phyloP scores from a whole-genome alignment of 2,113 vertebrate species.

The Catharus minimus region DNA sequence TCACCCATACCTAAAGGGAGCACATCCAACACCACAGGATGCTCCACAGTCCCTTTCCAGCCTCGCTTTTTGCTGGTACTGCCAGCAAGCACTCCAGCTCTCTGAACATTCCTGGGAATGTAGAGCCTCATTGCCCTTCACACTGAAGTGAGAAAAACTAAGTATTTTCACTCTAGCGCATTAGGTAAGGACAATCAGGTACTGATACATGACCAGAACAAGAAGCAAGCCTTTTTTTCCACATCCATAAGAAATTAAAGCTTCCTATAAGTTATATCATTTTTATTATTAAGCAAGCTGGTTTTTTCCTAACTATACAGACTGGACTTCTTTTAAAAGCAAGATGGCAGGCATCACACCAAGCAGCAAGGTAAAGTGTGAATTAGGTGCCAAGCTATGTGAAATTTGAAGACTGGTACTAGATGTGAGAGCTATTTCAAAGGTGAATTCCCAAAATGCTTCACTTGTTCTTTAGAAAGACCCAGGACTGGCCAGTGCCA shows the following conservation, averaged over 20 bases:
- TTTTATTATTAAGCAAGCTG: neutral
- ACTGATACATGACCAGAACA: neutral
- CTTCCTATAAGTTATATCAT: rapidly evolving
- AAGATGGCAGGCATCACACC: neutral
- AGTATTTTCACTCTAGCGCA: neutral
- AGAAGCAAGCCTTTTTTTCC: neutral
- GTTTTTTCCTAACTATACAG: neutral
- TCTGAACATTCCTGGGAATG: neutral
- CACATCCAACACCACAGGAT: neutral
- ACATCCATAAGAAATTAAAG: neutral
- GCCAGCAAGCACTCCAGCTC: neutral
- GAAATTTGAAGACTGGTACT: neutral
- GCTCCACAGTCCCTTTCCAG: neutral
- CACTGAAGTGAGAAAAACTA: neutral
- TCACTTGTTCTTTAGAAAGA: neutral
- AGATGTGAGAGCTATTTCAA: neutral
- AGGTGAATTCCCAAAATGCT: neutral
- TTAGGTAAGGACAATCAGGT: neutral
- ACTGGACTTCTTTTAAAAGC: neutral
- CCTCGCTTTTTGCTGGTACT: neutral
- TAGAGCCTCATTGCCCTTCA: neutral
- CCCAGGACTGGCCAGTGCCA: neutral
- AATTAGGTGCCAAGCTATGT: neutral
- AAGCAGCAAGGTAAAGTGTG: neutral
- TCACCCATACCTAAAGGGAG: neutral